Percentiles rank a stretch among this genome's conserved stretches.
These are phyloP conservation scores for Vanessa cardui DNA, from an alignment of 2,888 invertebrate species.

Conservation along the genomic window DNA sequence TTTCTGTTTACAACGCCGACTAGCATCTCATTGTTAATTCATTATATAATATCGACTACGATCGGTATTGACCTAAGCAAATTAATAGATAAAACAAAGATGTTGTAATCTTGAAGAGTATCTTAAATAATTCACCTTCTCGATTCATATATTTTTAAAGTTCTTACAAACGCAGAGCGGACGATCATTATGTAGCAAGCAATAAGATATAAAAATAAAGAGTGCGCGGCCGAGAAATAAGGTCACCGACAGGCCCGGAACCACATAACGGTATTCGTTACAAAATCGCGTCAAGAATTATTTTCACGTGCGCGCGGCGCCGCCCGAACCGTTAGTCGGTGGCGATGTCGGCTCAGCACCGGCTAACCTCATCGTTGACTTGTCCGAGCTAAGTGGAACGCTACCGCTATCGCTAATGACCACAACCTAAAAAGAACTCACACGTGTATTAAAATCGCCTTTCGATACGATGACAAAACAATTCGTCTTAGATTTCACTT, in stretches of 20 bases:
- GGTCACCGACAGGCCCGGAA: slow-evolving; percentile 80
- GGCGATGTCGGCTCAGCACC: slow-evolving; percentile 55
- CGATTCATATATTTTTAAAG: slow-evolving; percentile 8
- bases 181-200: slow-evolving; percentile 42
- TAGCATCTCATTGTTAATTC: neutral
- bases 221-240: slow-evolving; percentile 75
- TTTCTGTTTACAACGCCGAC: neutral
- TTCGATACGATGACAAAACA: slow-evolving; percentile 31
- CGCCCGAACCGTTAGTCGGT: slow-evolving; percentile 69
- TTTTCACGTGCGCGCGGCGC: slow-evolving; percentile 77
- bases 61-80: neutral
- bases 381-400: slow-evolving; percentile 64
- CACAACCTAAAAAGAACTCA: slow-evolving; percentile 35
- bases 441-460: slow-evolving; percentile 19
- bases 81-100: too few relatives aligned
- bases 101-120: too few relatives aligned
- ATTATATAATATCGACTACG: too few relatives aligned
- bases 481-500: slow-evolving; percentile 22
- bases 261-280: slow-evolving; percentile 79
- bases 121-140: neutral
- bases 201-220: slow-evolving; percentile 76
- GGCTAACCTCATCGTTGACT: slow-evolving; percentile 57
- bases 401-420: slow-evolving; percentile 46
- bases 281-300: slow-evolving; percentile 82
- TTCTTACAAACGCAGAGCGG: slow-evolving; percentile 18